Evolutionary conservation across 2,888 invertebrate genomes (phyloP).

Genomic region (Gastracanthus pulcherrimus): DNA sequence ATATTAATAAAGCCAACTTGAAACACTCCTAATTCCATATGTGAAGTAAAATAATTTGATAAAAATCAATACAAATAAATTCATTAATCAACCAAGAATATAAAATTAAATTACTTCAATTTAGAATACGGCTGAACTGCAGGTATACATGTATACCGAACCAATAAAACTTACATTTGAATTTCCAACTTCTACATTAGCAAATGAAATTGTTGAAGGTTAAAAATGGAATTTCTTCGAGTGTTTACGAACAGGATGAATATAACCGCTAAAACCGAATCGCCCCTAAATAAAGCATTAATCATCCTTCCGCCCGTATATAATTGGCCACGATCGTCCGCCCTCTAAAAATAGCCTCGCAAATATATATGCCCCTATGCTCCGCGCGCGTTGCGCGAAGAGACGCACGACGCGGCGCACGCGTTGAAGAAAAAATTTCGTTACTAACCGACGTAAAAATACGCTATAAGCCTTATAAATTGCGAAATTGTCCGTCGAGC

Average conservation of each 20-base stretch:
- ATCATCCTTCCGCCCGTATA: conserved; percentile 49
- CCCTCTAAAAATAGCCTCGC: conserved; percentile 34
- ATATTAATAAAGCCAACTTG: too few species aligned
- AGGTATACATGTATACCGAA: too few species aligned
- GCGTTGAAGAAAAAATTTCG: neutral
- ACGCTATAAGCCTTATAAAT: neutral
- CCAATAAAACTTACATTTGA: too few species aligned
- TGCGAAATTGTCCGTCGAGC: too few species aligned
- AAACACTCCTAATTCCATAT: too few species aligned
- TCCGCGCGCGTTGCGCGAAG: neutral
- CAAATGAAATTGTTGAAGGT: too few species aligned
- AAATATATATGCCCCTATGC: neutral
- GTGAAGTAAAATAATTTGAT: too few species aligned
- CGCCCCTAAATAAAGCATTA: conserved; percentile 49
- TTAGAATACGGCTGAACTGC: too few species aligned
- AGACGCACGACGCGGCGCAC: neutral
- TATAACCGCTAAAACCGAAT: conserved; percentile 35
- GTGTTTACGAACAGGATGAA: conserved; percentile 11
- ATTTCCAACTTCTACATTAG: too few species aligned
- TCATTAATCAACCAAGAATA: too few species aligned
- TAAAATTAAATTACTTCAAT: too few species aligned
- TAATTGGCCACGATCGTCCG: conserved; percentile 41
- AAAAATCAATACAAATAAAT: too few species aligned
- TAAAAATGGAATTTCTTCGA: neutral
- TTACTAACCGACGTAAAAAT: neutral